A percentile compares a stretch with the other conserved stretches of the same genome.
phyloP scores from a whole-genome alignment of 2,113 vertebrate species.

The Mustela nigripes region DNA sequence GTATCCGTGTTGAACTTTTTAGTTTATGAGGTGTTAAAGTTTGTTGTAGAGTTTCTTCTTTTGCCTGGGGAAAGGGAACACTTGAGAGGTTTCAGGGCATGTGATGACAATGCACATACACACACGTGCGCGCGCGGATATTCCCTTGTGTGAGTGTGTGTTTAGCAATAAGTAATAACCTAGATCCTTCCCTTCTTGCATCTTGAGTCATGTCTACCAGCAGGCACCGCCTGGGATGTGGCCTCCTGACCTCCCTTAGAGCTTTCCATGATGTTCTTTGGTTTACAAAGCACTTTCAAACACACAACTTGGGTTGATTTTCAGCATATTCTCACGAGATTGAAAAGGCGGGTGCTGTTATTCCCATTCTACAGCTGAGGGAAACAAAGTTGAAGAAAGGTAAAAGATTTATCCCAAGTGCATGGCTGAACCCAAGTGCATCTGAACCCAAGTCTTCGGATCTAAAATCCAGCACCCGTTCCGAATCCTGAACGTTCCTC shows the following conservation, averaged over 20 bases:
- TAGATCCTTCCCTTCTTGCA: neutral
- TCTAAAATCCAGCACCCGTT: neutral
- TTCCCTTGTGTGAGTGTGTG: neutral
- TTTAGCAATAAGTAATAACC: neutral
- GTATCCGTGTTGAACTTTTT: neutral
- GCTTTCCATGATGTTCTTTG: neutral
- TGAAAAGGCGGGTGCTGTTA: neutral
- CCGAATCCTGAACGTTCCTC: neutral
- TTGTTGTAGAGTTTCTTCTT: neutral
- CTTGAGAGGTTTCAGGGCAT: neutral
- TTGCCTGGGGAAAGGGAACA: neutral
- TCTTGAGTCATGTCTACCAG: neutral
- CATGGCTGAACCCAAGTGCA: neutral
- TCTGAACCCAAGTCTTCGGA: neutral
- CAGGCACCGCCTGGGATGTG: neutral
- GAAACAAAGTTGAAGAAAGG: neutral
- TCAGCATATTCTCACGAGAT: neutral
- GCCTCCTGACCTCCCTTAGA: neutral
- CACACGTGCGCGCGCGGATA: neutral
- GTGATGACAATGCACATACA: neutral
- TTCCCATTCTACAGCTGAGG: neutral
- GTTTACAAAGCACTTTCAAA: conserved; percentile 59
- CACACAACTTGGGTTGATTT: neutral
- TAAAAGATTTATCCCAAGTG: neutral
- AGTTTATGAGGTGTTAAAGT: neutral